A percentile compares a stretch with the other conserved stretches of the same genome.
phyloP scores from a whole-genome alignment of 2,888 invertebrate genomes.

The Brenthis hecate region DNA sequence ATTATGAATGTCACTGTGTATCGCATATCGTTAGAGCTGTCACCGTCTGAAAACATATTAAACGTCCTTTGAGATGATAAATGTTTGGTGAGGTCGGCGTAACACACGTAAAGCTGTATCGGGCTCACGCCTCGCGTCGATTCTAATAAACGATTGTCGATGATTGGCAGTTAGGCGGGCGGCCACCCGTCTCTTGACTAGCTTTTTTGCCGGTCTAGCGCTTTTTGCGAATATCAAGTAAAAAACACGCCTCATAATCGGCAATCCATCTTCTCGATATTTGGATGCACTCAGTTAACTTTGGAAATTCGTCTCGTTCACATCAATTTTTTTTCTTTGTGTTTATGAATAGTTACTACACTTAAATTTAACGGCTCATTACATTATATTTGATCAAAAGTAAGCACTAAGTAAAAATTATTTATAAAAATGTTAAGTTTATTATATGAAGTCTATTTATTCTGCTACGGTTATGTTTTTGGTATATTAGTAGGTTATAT shows the following conservation, averaged over 20 bases:
- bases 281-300: constrained; percentile 31
- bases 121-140: constrained; percentile 56
- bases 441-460: too few relatives aligned
- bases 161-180: constrained; percentile 69
- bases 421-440: too few relatives aligned
- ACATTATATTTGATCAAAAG: too few relatives aligned
- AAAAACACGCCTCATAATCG: constrained; percentile 39
- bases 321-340: constrained; percentile 5
- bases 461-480: too few relatives aligned
- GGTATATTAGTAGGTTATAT: too few relatives aligned
- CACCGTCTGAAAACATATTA: constrained; percentile 75
- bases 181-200: constrained; percentile 40
- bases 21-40: constrained; percentile 64
- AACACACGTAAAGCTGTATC: constrained; percentile 50
- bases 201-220: constrained; percentile 48
- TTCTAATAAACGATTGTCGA: constrained; percentile 73
- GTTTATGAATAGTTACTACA: neutral
- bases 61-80: constrained; percentile 75
- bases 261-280: constrained; percentile 34
- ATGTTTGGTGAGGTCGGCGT: constrained; percentile 64
- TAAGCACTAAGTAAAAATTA: too few relatives aligned
- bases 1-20: constrained; percentile 40
- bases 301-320: constrained; percentile 15
- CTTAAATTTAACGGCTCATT: neutral
- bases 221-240: constrained; percentile 43